Base-by-base conservation (phyloP, 2,797 vertebrate genomes). In the Syngnathus rostellatus region DNA sequence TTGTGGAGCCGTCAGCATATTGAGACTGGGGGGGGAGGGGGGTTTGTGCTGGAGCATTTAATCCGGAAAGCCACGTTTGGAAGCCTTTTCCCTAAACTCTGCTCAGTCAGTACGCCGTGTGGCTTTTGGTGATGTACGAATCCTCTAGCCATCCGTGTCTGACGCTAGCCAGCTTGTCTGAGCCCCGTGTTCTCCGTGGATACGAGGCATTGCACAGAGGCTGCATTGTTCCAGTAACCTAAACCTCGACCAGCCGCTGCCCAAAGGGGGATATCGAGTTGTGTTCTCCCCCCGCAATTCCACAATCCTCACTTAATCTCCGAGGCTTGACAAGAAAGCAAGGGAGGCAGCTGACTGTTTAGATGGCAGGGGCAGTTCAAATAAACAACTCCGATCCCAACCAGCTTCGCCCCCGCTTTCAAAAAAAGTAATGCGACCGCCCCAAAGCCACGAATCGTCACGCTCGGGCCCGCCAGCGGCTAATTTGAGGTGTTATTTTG, bases 221-320 rank as follows among this genome's bases (percentile, higher is more conserved):
- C 77, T n/a, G 75, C 86, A 90, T 92, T 93, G 91, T 92, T 91
- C 84, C 77, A 74, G 90, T 89, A 93, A 93, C 88, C 85, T 76
- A 87, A 86, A 86, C 84, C 78, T 72, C 62, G 82, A 31, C 85
- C 78, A 76, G 78, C 81, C 84, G 73, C 77, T 76, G 81, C 73
- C 77, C 83, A 81, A 68, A 82, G 83, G 87, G 86, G 85, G 81
- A 75, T 89, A 88, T 91, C 86, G 81, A 82, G 79, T 90, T 91
- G 81, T 89, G 77, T 79, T 78, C 81, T 75, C 81, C 75, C 25
- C 25, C 83, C 80, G 78, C 78, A 73, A 79, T 77, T 77, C 73
- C 77, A 71, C 82, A 82, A 85, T 86, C 84, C 81, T 8, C 70
- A 78, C 74, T 81, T 83, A 81, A 87, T 81, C 85, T 81, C 71